phyloP scores from a whole-genome alignment of 2,797 vertebrate species.

The Hydrolagus colliei region DNA sequence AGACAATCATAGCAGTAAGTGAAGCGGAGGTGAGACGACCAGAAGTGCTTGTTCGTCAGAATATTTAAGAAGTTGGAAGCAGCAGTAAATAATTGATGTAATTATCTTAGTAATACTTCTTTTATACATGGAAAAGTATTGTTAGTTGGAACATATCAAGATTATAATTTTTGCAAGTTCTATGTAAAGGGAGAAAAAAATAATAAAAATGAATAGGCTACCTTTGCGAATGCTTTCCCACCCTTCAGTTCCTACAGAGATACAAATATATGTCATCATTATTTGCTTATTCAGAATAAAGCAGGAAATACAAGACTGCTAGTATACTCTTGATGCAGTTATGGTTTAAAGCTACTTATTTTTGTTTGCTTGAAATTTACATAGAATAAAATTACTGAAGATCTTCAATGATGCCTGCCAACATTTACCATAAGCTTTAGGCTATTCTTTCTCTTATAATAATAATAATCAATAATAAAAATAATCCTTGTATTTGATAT shows the following conservation, averaged over 20 bases:
- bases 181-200: neutral
- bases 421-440: no score
- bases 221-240: conserved; percentile 9
- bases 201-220: neutral
- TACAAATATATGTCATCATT: neutral
- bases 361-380: no score
- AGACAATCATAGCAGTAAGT: neutral
- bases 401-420: no score
- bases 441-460: no score
- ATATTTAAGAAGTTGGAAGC: neutral
- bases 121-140: neutral
- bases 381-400: no score
- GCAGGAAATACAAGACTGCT: no score
- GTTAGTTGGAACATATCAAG: neutral
- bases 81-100: neutral
- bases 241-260: conserved; percentile 28
- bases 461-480: no score
- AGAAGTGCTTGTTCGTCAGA: neutral
- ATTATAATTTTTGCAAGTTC: neutral
- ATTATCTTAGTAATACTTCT: neutral
- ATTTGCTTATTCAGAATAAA: no score
- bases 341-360: no score
- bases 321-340: no score
- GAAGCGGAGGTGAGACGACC: neutral
- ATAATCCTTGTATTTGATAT: no score